Base-by-base conservation (phyloP, 2,113 vertebrate genomes). In the Menura novaehollandiae region DNA sequence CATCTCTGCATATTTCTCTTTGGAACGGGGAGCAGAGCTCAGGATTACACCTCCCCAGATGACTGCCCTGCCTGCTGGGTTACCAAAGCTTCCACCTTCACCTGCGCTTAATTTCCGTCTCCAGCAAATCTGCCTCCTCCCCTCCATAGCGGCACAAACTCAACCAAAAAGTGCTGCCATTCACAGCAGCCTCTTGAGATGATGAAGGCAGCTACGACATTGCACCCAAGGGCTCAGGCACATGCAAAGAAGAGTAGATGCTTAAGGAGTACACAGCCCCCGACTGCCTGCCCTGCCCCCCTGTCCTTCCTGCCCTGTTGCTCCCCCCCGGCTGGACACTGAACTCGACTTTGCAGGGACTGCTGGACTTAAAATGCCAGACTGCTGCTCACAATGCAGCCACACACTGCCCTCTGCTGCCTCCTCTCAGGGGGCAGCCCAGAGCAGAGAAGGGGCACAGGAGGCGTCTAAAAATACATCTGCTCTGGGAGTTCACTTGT, bases 161-260 rank as follows among this genome's bases (percentile, higher is more conserved):
- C 46, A 76, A n/a, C 23, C 28, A 32, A 3, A 24, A 55, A 33
- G 35, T 5, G 26, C 56, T 51, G 53, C 44, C 28, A 10, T 46
- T 58, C 56, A 22, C 51, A 67, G 68, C 63, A 87, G 46, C 37
- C 56, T 51, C 43, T 52, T 18, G 77, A 78, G 47, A 49, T 4
- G 13, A 26, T 44, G 53, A 3, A 3, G 2, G 15, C 41, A 88
- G 58, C n/a, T 37, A 5, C 0, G 0, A 6, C 35, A 7, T 1
- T 10, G 26, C 9, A 16, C 27, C 16, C 47, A 43, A n/a, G 60
- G 41, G n/a, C n/a, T 69, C 1, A 0, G 10, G 43, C n/a, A 69
- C 13, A 4, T 3, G 22, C 22, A 46, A 75, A 47, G 24, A 58
- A 22, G 32, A 69, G 20, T 2, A 3, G 2, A 2, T 33, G 8